Base-by-base conservation (phyloP, 2,888 invertebrate genomes). In the Philereme vetulata region DNA sequence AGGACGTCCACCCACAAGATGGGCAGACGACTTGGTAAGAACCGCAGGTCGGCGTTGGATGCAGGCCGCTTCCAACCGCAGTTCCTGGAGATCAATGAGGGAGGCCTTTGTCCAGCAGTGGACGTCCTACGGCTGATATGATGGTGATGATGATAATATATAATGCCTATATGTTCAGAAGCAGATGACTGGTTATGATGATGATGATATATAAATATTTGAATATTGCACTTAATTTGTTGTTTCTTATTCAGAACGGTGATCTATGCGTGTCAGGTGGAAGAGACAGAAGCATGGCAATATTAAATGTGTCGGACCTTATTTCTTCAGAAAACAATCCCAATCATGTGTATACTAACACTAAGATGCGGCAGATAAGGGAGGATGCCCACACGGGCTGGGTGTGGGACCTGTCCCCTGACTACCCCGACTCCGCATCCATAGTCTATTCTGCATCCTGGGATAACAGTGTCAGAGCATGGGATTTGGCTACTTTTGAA, bases 371-470 rank as follows among this genome's bases (percentile, higher is more conserved):
- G 49, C 77, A 83, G 57, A 80, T 88, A 42, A 81, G 78, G 45
- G 78, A 82, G 52, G 86, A 90, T 72, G 94, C 94, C 2, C 94
- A 95, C 68, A 81, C 88, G 0, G 95, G 95, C 45, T 95, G 94
- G 95, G 93, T 95, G 7, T 94, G 94, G 94, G 93, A 93, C 67
- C 77, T 94, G 35, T 90, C 93, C 4, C 82, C 93, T 21, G 88
- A 91, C 62, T 77, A 81, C 56, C 70, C 82, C 40, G 77, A 85
- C 10, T 78, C 84, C 63, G 84, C 93, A 21, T 75, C 90, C 4
- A 86, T 84, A 51, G 72, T 94, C 45, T 94, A 93, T 71, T 94
- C 94, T 40, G 94, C 93, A 11, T 94, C 94, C 40, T 94, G 94
- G 94, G 94, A 94, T 74, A 90, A 92, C 60, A 93, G 90, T 43